These are phyloP conservation scores for Peromyscus aztecus DNA, from an alignment of 2,797 vertebrate genomes.

Conservation along the genomic window DNA sequence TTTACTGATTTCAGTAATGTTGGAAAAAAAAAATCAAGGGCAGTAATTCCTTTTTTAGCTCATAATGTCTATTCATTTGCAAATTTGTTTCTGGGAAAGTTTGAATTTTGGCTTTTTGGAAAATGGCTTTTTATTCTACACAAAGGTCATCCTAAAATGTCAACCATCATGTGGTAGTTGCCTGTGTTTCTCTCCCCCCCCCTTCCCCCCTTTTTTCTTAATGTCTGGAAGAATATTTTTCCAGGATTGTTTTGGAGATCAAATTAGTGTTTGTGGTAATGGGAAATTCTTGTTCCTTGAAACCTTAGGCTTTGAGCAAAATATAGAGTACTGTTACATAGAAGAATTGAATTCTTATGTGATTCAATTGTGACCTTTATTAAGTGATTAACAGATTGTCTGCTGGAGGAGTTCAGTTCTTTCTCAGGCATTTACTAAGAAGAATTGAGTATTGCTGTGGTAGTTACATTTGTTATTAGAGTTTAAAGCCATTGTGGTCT, in stretches of 20 bases:
- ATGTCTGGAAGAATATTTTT: slow-evolving; percentile 67
- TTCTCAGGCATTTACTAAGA: slow-evolving; percentile 65
- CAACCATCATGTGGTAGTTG: slow-evolving; percentile 67
- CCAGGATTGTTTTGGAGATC: slow-evolving; percentile 72
- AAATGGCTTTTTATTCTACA: slow-evolving; percentile 67
- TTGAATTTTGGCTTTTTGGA: slow-evolving; percentile 73
- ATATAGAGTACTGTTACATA: slow-evolving; percentile 56
- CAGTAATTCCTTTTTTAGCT: slow-evolving; percentile 70
- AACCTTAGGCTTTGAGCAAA: slow-evolving; percentile 65
- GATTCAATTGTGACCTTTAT: slow-evolving; percentile 76
- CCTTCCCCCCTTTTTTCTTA: slow-evolving; percentile 44
- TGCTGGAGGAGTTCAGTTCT: slow-evolving; percentile 54
- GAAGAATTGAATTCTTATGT: slow-evolving; percentile 72
- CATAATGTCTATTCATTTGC: slow-evolving; percentile 71
- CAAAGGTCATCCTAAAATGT: slow-evolving; percentile 81
- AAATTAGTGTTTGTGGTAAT: slow-evolving; percentile 45
- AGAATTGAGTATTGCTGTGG: slow-evolving; percentile 63
- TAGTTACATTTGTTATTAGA: slow-evolving; percentile 49
- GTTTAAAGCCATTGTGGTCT: neutral
- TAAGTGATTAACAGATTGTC: slow-evolving; percentile 65
- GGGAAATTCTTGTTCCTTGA: slow-evolving; percentile 72
- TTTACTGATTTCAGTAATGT: slow-evolving; percentile 66
- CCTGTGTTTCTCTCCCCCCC: neutral
- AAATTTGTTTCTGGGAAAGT: slow-evolving; percentile 81
- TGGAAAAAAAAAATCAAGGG: slow-evolving; percentile 51